A percentile compares a stretch with the other conserved stretches of the same genome.
These are phyloP conservation scores for Stichopus horrens DNA, from an alignment of 53 echinoderm and acorn worm species.

Conservation along the genomic window DNA sequence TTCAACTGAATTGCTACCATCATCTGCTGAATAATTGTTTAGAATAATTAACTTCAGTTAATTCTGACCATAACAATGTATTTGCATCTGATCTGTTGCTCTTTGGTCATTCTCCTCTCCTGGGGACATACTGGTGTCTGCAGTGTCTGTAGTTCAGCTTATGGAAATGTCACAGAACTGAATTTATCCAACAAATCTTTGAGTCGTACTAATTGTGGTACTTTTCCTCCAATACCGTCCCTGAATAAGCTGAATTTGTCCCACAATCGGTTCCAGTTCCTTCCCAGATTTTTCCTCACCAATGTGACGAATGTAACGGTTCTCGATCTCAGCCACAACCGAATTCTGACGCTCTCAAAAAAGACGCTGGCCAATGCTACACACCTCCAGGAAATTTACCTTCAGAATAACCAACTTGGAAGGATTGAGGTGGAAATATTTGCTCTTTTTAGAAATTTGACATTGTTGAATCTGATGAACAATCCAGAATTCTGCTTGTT, in stretches of 20 bases:
- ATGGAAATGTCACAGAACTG: neutral
- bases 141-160: neutral
- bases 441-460: neutral
- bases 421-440: neutral
- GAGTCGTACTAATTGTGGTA: neutral
- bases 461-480: neutral
- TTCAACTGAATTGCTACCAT: too few relatives aligned
- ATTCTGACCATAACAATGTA: neutral
- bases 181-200: neutral
- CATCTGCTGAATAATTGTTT: too few relatives aligned
- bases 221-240: neutral
- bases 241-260: conserved; percentile 8
- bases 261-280: neutral
- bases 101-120: neutral
- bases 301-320: neutral
- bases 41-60: too few relatives aligned
- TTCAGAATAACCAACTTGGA: conserved; percentile 3
- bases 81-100: neutral
- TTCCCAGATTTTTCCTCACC: neutral
- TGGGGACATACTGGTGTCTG: too few relatives aligned
- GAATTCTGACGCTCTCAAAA: neutral
- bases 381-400: conserved; percentile 17
- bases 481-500: neutral
- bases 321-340: conserved; percentile 9
- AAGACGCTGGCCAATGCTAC: neutral